Percentiles rank a stretch among this genome's conserved stretches.
Conservation (phyloP, 2,113 vertebrate species). For the Maylandia zebra region DNA sequence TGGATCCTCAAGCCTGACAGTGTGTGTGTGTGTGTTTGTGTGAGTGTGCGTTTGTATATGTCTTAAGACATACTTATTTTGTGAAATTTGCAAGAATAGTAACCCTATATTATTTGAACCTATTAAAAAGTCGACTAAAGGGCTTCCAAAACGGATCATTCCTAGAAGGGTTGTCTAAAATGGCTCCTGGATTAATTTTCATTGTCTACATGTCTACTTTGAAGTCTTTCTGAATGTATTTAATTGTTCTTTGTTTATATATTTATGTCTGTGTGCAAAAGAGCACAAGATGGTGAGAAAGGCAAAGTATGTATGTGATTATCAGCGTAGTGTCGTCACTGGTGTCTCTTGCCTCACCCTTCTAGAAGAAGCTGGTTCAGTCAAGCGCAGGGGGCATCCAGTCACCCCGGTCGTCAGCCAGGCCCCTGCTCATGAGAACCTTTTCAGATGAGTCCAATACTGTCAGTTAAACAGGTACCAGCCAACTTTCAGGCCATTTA, state of each 20-base stretch:
- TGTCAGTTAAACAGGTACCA: constrained; percentile 94
- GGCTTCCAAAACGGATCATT: background rate
- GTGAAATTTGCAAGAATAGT: background rate
- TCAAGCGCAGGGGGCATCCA: constrained; percentile 72
- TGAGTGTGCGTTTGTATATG: constrained; percentile 5
- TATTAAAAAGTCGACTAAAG: background rate
- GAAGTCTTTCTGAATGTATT: constrained; percentile 7
- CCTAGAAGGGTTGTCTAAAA: background rate
- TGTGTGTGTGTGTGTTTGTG: background rate
- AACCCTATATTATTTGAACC: background rate
- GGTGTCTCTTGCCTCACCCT: constrained; percentile 78
- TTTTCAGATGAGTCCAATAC: constrained; percentile 97
- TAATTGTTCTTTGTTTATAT: background rate
- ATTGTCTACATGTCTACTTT: constrained; percentile 3
- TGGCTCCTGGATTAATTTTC: background rate
- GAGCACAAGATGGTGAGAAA: background rate
- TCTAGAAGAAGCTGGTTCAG: constrained; percentile 85
- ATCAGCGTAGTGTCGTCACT: constrained; percentile 54
- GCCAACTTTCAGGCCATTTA: constrained; percentile 22
- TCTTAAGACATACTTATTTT: background rate
- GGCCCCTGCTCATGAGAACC: constrained; percentile 96
- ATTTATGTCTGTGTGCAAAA: background rate
- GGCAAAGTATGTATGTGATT: background rate
- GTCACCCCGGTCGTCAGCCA: constrained; percentile 84
- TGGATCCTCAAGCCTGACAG: constrained; percentile 24